Percentiles rank a stretch among this genome's conserved stretches.
Conservation (phyloP, 2,888 invertebrate genomes). For the Hirtodrosophila duncani region DNA sequence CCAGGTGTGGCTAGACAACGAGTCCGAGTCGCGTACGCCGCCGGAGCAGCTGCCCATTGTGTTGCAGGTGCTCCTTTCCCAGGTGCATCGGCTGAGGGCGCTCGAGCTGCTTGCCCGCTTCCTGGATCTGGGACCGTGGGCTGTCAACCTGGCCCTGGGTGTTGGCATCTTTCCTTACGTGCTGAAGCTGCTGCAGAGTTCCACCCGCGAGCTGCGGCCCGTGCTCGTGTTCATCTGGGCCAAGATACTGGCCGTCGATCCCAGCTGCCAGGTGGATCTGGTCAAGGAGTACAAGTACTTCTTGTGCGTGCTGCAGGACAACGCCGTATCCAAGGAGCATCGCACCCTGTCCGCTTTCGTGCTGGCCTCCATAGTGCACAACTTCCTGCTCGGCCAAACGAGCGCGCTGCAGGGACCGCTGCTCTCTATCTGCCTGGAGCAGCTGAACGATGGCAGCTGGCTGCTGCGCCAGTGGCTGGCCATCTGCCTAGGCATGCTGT, state of each 20-base stretch:
- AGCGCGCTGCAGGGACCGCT: slow-evolving; percentile 93
- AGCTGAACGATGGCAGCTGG: slow-evolving; percentile 85
- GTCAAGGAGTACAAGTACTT: slow-evolving; percentile 98
- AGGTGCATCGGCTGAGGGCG: slow-evolving; percentile 93
- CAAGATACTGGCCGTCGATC: slow-evolving; percentile 96
- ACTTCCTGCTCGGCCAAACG: slow-evolving; percentile 92
- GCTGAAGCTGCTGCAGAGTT: slow-evolving; percentile 95
- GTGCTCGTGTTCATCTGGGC: slow-evolving; percentile 99
- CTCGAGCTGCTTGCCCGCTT: slow-evolving; percentile 95
- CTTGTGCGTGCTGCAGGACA: slow-evolving; percentile 92
- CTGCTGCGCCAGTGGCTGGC: slow-evolving; percentile 92
- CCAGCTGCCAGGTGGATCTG: slow-evolving; percentile 96
- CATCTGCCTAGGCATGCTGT: slow-evolving; percentile 91
- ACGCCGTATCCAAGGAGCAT: slow-evolving; percentile 89
- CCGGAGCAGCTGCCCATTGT: slow-evolving; percentile 99
- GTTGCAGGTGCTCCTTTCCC: slow-evolving; percentile 88
- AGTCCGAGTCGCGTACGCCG: slow-evolving; percentile 86
- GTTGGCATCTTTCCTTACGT: slow-evolving; percentile 99
- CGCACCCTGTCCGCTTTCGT: slow-evolving; percentile 97
- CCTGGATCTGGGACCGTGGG: slow-evolving; percentile 96
- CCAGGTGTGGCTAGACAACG: slow-evolving; percentile 82
- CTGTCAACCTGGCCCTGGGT: slow-evolving; percentile 95
- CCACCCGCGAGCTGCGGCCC: slow-evolving; percentile 93
- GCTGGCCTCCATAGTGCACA: slow-evolving; percentile 93
- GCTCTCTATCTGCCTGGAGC: slow-evolving; percentile 94